phyloP scores from a whole-genome alignment of 2,113 vertebrate genomes.

The Melanerpes formicivorus region DNA sequence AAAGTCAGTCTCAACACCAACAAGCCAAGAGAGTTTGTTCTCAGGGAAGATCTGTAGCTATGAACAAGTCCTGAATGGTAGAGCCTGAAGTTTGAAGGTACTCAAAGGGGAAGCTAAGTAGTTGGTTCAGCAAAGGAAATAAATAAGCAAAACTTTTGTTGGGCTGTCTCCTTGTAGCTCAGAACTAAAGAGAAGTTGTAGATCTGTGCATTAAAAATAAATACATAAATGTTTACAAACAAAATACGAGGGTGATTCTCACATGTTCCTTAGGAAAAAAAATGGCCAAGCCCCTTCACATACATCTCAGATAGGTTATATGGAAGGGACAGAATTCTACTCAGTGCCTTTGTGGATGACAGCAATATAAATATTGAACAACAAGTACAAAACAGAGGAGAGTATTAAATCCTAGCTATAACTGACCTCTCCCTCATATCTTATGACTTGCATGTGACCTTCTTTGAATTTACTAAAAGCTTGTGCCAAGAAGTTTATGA shows the following conservation, averaged over 20 bases:
- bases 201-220: background rate
- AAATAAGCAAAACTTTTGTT: background rate
- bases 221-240: too few relatives aligned
- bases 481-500: conserved; percentile 43
- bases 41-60: background rate
- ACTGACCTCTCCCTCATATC: conserved; percentile 43
- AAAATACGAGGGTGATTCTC: background rate
- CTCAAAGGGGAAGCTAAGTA: background rate
- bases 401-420: background rate
- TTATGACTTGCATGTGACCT: conserved; percentile 58
- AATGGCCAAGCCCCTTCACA: background rate
- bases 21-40: background rate
- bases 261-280: background rate
- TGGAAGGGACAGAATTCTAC: background rate
- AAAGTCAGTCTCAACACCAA: background rate
- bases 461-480: conserved; percentile 17
- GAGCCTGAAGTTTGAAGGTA: background rate
- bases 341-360: background rate
- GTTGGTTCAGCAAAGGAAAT: background rate
- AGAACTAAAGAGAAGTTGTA: background rate
- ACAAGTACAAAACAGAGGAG: conserved; percentile 38
- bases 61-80: background rate
- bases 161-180: background rate
- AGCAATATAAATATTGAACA: conserved; percentile 28
- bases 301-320: background rate